Percentiles rank a stretch among this genome's conserved stretches.
phyloP scores from a whole-genome alignment of 1,140 invertebrate species.

The Nautilus pompilius region DNA sequence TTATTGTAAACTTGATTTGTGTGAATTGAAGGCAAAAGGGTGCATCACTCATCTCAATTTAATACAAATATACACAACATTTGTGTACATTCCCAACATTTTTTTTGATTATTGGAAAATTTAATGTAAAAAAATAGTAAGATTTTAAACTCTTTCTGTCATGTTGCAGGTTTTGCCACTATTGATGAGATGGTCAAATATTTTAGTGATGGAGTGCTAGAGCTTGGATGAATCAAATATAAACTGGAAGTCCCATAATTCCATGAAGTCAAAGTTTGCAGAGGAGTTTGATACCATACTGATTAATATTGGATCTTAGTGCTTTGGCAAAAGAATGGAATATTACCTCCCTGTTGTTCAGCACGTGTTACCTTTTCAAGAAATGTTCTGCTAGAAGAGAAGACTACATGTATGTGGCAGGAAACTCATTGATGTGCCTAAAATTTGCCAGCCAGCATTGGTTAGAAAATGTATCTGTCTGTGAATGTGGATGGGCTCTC shows the following conservation, averaged over 20 bases:
- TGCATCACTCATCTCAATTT: too few species aligned
- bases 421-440: too few species aligned
- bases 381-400: too few species aligned
- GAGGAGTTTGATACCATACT: neutral
- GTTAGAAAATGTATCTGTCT: constrained; percentile 13
- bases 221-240: constrained; percentile 30
- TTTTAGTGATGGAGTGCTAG: constrained; percentile 13
- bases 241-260: constrained; percentile 17
- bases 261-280: constrained; percentile 7
- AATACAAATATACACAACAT: neutral
- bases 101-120: neutral
- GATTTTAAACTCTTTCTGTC: neutral
- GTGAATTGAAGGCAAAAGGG: too few species aligned
- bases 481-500: constrained; percentile 8
- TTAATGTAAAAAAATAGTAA: neutral
- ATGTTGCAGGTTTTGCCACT: constrained; percentile 17
- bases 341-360: too few species aligned
- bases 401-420: constrained; percentile 13
- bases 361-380: too few species aligned
- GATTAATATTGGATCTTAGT: too few species aligned
- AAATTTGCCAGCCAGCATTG: constrained; percentile 11
- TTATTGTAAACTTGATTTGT: too few species aligned
- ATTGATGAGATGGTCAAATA: constrained; percentile 17
- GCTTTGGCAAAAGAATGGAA: too few species aligned
- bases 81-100: neutral